Evolutionary conservation across 1,140 invertebrate genomes (phyloP), one percentile per base, ranked within the genome.

Genomic region (Drosophila nigrodunni): DNA sequence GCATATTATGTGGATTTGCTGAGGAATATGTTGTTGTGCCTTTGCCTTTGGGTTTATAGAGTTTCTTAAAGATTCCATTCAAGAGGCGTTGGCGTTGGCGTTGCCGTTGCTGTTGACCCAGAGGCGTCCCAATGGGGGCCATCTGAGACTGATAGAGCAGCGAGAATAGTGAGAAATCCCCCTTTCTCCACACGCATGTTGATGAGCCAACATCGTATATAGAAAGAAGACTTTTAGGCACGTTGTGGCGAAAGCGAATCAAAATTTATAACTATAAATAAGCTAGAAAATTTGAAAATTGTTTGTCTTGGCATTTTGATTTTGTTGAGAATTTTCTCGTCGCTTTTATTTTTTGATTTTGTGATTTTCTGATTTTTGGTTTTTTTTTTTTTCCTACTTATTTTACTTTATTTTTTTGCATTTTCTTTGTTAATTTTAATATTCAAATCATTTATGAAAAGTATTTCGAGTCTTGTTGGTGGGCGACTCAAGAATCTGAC

Each of bases 251-350:
- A 74, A 75, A 75, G 72, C 72, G 66, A 64, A 74, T 69, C 65
- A 75, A 70, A 74, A 74, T 54, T 54, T 67, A 62, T 72, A 83
- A 86, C 81, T 85, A 85, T 81, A 85, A 85, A 85, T 85, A 85
- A 77, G 80, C 69, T 76, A 49, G 65, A 86, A 77, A 41, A 65
- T 86, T 74, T 80, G 50, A 87, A 86, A 65, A 57, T 74, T 77
- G 64, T 87, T 86, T 76, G 69, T 76, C 68, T 76, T 68, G 58
- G 66, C 50, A 74, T 74, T 30, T 74, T 68, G 62, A 65, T 67
- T 41, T 66, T 68, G 64, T 44, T 70, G 43, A 18, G 54, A 60
- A 74, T 74, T 82, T 62, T 58, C 61, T 54, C 50, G 50, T 67
- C 55, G 35, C 62, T 18, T 15, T 7, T 55, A 5, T 55, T 55